phyloP scores from a whole-genome alignment of 2,113 vertebrate species.

The Rhadina sibilatrix region DNA sequence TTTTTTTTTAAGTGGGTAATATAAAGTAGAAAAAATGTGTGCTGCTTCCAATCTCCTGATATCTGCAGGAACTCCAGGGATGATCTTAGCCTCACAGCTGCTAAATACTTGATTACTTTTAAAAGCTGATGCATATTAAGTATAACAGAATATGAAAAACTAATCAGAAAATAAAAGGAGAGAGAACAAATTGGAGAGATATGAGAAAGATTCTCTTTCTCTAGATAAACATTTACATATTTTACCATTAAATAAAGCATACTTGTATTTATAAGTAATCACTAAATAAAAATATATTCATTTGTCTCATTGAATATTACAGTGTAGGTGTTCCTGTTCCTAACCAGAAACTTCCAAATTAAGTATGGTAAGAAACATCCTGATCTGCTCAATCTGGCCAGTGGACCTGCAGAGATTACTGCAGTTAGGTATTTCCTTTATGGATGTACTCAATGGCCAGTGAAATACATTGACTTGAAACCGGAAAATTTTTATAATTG shows the following conservation, averaged over 20 bases:
- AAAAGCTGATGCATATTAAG: neutral
- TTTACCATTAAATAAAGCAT: neutral
- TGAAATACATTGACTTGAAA: neutral
- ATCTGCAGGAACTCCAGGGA: neutral
- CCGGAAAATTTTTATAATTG: neutral
- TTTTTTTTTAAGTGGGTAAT: conserved; percentile 21
- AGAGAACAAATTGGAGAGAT: neutral
- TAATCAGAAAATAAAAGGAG: neutral
- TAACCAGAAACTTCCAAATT: neutral
- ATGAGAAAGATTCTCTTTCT: neutral
- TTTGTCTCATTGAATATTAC: neutral
- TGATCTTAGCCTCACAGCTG: neutral
- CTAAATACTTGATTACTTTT: neutral
- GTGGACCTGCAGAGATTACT: neutral
- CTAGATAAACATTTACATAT: neutral
- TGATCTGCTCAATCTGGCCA: neutral
- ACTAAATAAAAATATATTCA: neutral
- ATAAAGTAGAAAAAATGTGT: neutral
- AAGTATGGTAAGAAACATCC: neutral
- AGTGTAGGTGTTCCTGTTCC: neutral
- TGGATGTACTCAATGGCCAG: neutral
- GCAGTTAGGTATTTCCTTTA: neutral
- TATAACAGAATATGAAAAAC: neutral
- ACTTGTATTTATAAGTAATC: neutral
- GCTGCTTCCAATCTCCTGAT: neutral